Conservation (phyloP, 2,113 vertebrate species). For the Colaptes auratus region DNA sequence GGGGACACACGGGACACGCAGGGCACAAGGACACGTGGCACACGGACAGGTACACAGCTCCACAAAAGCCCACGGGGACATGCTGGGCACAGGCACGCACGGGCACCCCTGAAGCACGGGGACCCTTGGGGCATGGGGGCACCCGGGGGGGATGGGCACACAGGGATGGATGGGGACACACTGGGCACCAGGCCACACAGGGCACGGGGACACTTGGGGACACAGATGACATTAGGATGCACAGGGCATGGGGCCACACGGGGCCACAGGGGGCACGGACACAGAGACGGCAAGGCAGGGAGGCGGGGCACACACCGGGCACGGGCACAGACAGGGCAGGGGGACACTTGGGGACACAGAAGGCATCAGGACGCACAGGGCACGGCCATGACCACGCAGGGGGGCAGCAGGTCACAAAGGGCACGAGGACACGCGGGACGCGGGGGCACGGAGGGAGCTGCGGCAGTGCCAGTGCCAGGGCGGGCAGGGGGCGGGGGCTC, state of each 20-base stretch:
- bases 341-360: not conserved
- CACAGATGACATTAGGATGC: too few relatives aligned
- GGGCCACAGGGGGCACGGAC: too few relatives aligned
- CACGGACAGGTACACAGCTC: not conserved
- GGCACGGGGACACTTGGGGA: not conserved
- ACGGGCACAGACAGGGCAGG: too few relatives aligned
- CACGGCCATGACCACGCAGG: not conserved
- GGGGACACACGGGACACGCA: not conserved
- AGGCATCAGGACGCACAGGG: not conserved
- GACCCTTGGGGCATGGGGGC: not conserved
- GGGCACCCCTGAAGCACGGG: not conserved
- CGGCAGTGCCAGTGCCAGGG: not conserved
- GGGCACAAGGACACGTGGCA: not conserved
- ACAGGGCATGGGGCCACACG: too few relatives aligned
- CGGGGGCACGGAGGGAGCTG: not conserved
- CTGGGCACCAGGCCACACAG: fast-evolving
- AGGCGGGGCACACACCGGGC: not conserved
- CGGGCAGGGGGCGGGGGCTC: not conserved
- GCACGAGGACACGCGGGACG: not conserved
- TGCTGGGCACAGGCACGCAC: not conserved
- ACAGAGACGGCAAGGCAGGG: too few relatives aligned
- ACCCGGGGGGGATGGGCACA: too few relatives aligned
- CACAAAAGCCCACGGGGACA: not conserved
- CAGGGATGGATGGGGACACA: not conserved
- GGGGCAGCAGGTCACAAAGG: not conserved